Evolutionary conservation across 2,113 vertebrate species (phyloP).

Genomic region (Copsychus sechellarum): DNA sequence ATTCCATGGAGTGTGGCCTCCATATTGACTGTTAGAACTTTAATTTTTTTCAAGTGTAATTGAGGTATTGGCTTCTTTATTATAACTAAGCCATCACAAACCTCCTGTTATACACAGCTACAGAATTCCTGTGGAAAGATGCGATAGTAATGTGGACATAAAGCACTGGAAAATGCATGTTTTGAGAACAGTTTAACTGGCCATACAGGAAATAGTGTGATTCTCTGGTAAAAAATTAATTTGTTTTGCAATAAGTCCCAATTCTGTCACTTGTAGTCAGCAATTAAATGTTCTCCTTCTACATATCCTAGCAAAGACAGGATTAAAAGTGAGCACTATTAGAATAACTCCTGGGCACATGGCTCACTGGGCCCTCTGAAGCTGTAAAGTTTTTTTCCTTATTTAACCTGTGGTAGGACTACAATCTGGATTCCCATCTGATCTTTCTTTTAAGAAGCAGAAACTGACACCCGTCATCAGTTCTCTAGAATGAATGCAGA

Average conservation of each 20-base stretch:
- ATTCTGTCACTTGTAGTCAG: neutral
- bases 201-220: fast-evolving
- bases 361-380: neutral
- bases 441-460: neutral
- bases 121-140: neutral
- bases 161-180: neutral
- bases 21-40: conserved; percentile 62
- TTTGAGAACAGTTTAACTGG: neutral
- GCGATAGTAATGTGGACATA: neutral
- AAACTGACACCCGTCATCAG: conserved; percentile 36
- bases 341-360: neutral
- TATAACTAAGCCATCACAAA: neutral
- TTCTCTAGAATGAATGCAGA: neutral
- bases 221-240: neutral
- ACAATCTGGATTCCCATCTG: conserved; percentile 41
- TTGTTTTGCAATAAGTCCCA: neutral
- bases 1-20: conserved; percentile 29
- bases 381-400: neutral
- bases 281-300: neutral
- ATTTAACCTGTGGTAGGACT: conserved; percentile 4
- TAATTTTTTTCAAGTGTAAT: neutral
- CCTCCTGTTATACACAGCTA: neutral
- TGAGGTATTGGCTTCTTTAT: neutral
- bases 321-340: neutral
- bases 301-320: neutral